Percentiles rank a stretch among this genome's conserved stretches.
Evolutionary conservation across 2,888 invertebrate species (phyloP).

Genomic region (Trissoscelio sp.): DNA sequence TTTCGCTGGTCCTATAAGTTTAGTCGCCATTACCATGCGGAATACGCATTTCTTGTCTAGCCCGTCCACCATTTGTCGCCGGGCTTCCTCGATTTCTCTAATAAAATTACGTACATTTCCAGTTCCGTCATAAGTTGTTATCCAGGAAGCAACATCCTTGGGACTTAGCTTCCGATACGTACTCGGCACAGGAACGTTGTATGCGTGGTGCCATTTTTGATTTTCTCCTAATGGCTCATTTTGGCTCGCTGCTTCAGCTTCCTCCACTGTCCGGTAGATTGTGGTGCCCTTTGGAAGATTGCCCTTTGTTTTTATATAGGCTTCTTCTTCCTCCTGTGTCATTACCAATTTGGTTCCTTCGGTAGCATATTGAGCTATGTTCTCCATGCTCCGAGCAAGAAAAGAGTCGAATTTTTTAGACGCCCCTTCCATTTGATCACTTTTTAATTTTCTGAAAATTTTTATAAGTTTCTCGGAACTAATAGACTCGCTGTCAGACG

Average conservation of each 20-base stretch:
- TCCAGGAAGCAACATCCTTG: slow-evolving; percentile 4
- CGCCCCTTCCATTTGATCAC: no score
- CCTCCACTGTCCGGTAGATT: neutral
- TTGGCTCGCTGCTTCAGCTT: neutral
- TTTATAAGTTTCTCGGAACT: no score
- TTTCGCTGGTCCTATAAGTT: neutral
- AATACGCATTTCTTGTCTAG: neutral
- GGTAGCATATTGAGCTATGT: neutral
- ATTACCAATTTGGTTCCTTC: neutral
- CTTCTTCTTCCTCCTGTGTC: neutral
- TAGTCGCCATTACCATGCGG: slow-evolving; percentile 6
- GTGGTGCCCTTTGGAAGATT: neutral
- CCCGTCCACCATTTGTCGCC: slow-evolving; percentile 4
- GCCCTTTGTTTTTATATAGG: neutral
- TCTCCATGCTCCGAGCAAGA: neutral
- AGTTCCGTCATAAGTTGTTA: neutral
- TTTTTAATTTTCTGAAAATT: no score
- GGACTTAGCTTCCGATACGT: neutral
- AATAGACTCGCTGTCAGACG: no score
- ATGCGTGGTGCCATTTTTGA: slow-evolving; percentile 7
- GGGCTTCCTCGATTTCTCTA: neutral
- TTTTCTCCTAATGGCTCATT: neutral
- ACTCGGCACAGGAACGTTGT: neutral
- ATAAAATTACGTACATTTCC: neutral
- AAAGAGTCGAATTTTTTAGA: neutral